A percentile compares a stretch with the other conserved stretches of the same genome.
These are phyloP conservation scores for Takifugu flavidus DNA, from an alignment of 2,113 vertebrate genomes.

Conservation along the genomic window DNA sequence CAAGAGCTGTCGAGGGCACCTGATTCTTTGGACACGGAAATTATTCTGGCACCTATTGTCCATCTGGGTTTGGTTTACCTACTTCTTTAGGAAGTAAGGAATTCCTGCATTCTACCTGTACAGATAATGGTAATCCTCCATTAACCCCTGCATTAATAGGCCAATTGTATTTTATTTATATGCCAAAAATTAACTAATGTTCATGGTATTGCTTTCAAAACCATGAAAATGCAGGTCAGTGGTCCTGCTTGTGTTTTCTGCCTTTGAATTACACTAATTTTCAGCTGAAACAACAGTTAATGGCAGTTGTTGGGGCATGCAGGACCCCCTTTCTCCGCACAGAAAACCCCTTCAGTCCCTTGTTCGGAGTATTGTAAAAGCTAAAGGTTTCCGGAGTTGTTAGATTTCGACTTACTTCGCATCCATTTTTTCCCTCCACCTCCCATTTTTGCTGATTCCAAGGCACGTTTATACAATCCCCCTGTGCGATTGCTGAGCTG, in stretches of 20 bases:
- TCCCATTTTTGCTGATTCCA: not conserved
- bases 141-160: no score
- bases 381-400: not conserved
- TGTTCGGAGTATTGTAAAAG: constrained; percentile 10
- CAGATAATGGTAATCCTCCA: no score
- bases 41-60: constrained; percentile 7
- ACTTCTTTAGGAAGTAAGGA: constrained; percentile 5
- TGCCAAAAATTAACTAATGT: not conserved
- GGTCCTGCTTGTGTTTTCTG: not conserved
- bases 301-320: not conserved
- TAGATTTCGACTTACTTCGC: constrained; percentile 18
- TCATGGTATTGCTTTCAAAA: no score
- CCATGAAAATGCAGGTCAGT: no score
- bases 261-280: not conserved
- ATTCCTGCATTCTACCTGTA: constrained; percentile 1
- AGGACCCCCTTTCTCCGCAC: constrained; percentile 17
- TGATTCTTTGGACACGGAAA: no score
- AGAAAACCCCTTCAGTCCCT: constrained; percentile 9
- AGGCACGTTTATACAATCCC: not conserved
- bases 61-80: constrained; percentile 12
- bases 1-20: constrained; percentile 11
- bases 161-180: no score
- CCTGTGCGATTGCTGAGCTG: not conserved
- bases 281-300: not conserved
- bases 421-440: not conserved